Conservation (phyloP, 2,888 invertebrate genomes). For the Drosophila algonquin region DNA sequence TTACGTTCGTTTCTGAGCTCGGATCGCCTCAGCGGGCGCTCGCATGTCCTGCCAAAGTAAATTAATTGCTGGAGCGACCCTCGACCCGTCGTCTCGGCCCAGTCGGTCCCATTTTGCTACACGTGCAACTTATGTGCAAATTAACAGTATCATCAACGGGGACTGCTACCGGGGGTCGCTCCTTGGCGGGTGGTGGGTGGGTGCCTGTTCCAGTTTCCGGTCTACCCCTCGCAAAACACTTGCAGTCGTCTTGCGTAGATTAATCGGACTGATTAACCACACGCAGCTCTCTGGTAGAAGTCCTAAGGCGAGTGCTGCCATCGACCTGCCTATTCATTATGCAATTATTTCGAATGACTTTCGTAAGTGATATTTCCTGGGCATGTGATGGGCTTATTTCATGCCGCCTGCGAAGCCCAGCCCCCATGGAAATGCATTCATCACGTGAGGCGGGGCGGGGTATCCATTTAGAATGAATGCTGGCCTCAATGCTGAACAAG, state of each 20-base stretch:
- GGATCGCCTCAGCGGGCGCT: slow-evolving; percentile 58
- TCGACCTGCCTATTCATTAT: slow-evolving; percentile 69
- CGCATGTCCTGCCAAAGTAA: slow-evolving; percentile 77
- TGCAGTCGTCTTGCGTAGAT: slow-evolving; percentile 65
- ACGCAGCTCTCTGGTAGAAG: slow-evolving; percentile 44
- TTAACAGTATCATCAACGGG: slow-evolving; percentile 73
- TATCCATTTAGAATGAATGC: slow-evolving; percentile 20
- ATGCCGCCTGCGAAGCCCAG: slow-evolving; percentile 26
- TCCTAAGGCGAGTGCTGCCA: slow-evolving; percentile 1
- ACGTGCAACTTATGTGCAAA: slow-evolving; percentile 65
- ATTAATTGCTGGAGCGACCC: slow-evolving; percentile 67
- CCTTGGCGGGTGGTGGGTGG: background rate
- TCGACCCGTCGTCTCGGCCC: slow-evolving; percentile 33
- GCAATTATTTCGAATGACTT: slow-evolving; percentile 82
- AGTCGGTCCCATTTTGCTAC: slow-evolving; percentile 30
- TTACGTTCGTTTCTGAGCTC: slow-evolving; percentile 36
- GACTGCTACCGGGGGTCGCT: slow-evolving; percentile 9
- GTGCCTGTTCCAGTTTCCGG: background rate
- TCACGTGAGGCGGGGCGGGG: slow-evolving; percentile 22
- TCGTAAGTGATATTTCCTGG: slow-evolving; percentile 78
- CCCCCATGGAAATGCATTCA: slow-evolving; percentile 37
- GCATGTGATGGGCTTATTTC: slow-evolving; percentile 36
- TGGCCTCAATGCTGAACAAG: slow-evolving; percentile 2
- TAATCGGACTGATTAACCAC: slow-evolving; percentile 77
- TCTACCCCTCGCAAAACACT: slow-evolving; percentile 42